Evolutionary conservation across 2,113 vertebrate species (phyloP), one percentile per base, ranked within the genome.

Genomic region (Prinia subflava): DNA sequence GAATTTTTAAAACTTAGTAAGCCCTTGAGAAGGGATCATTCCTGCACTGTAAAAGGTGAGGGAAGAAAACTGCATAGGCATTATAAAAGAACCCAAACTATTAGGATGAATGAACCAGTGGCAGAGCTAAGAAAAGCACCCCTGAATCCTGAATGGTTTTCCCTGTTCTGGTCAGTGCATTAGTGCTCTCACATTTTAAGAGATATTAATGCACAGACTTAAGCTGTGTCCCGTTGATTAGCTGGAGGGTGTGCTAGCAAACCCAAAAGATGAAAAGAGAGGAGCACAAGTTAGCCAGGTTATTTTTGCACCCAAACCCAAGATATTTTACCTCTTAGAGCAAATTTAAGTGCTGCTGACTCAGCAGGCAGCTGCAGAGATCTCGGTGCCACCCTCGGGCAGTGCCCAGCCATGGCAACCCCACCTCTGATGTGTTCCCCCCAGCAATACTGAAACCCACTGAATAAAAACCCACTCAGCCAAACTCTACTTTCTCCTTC

Each of bases 371-470:
- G 37, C 71, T 28, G 37, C 63, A 52, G 2, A 3, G n/a, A 41
- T 16, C 31, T 76, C 87, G 46, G 11, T 20, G 60, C 52, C 60
- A 59, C 33, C 87, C 69, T 11, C 0, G 7, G 55, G 71, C 71
- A 73, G 13, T 4, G 18, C n/a, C 56, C 87, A 74, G 64, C 25
- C 69, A 13, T 1, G 21, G 13, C 42, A 50, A 1, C 75, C 49
- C 70, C 67, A 50, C 9, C 19, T 0, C 65, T 68, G 39, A 18
- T 0, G 0, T 17, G 42, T 6, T 59, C 44, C 69, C 49, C 57
- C 74, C 10, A 53, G 71, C 46, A 77, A 16, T 2, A 50, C 2
- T 37, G 59, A 63, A 70, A 83, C 46, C 8, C 33, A 19, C 24
- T 62, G 46, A 47, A 50, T 12, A 83, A 78, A 77, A 60, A 23